Evolutionary conservation across 2,797 vertebrate species (phyloP), one percentile per base, ranked within the genome.

Genomic region (Pseudomugil tenellus): DNA sequence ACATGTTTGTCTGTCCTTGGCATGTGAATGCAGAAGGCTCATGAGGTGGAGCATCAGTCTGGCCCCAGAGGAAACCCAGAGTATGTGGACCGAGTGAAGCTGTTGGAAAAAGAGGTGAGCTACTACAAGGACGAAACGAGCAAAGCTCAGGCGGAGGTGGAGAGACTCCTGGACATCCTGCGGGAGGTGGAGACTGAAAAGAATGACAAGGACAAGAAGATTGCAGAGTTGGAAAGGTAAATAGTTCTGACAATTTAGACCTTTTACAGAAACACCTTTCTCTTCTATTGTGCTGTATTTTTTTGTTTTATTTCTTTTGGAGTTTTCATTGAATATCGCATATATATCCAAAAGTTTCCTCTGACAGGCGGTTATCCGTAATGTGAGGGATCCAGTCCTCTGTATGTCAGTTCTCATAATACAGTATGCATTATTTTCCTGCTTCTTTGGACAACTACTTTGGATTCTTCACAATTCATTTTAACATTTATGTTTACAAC

Each of bases 131-230:
- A 99, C 1, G 98, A 99, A 83, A 95, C 95, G 43, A 91, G 89
- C 80, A 99, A 99, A 91, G 92, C 97, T 64, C 97, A 99, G 90
- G 86, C 95, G 0, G 98, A 99, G 89, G 96, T 98, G 70, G 97
- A 99, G 89, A 93, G 98, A 79, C 94, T 99, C 67, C 92, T 99
- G 84, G 96, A 99, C 92, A 99, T 99, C 89, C 94, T 99, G 73
- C 95, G 97, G 63, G 97, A 99, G 88, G 97, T 98, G 80, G 98
- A 99, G 86, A 98, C 95, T 0, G 98, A 99, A 84, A 99, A 99
- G 91, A 98, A 97, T 32, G 96, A 98, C 87, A 99, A 98, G 91
- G 98, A 99, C 93, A 99, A 99, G 91, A 98, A 98, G 93, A 99
- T 99, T 1, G 95, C 96, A 0, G 98, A 99, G 80, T 89, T 99